Conservation (phyloP, 2,888 invertebrate species). For the Pseudococcus viburni region DNA sequence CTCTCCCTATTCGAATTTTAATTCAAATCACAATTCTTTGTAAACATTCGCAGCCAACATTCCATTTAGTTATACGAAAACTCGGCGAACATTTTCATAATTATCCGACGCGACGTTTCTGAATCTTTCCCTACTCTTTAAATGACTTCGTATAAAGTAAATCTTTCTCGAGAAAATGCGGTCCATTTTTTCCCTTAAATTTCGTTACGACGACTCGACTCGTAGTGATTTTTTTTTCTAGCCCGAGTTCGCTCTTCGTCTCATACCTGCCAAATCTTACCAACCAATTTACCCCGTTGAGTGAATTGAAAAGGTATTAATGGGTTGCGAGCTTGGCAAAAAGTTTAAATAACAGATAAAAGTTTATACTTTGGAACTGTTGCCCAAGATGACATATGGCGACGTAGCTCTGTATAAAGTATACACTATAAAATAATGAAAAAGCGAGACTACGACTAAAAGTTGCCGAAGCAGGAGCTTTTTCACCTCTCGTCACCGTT, state of each 20-base stretch:
- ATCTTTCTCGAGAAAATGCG: background rate
- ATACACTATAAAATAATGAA: constrained; percentile 25
- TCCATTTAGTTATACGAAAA: background rate
- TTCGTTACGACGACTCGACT: background rate
- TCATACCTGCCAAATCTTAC: background rate
- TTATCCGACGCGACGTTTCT: constrained; percentile 17
- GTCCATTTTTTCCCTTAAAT: background rate
- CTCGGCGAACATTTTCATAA: background rate
- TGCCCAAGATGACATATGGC: constrained; percentile 31
- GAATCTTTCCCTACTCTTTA: background rate
- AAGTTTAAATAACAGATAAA: constrained; percentile 6
- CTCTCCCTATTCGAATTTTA: constrained; percentile 20
- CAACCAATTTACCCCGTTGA: background rate
- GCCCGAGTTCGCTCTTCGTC: background rate
- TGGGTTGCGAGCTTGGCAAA: background rate
- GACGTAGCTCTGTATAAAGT: background rate
- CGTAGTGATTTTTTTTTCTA: background rate
- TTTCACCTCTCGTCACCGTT: background rate
- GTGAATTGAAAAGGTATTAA: constrained; percentile 31
- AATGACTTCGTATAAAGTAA: constrained; percentile 22
- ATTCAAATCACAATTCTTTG: constrained; percentile 21
- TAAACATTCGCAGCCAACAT: background rate
- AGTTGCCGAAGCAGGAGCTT: constrained; percentile 1
- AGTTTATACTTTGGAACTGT: constrained; percentile 16
- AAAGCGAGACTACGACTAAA: constrained; percentile 3